phyloP scores from a whole-genome alignment of 2,888 invertebrate species.

The Phasia obesa region DNA sequence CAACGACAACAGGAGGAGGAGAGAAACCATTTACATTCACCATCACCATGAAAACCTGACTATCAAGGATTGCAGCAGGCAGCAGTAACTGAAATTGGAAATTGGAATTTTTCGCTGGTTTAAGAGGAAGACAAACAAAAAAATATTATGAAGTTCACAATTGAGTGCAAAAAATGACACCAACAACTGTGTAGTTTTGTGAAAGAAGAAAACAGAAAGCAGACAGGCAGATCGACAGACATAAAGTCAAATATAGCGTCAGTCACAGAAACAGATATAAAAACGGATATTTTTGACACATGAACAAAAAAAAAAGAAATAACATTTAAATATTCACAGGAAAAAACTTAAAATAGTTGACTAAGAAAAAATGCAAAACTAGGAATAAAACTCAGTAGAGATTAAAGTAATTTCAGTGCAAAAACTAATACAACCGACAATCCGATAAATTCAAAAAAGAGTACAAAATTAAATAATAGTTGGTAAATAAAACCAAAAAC shows the following conservation, averaged over 20 bases:
- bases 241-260: not conserved
- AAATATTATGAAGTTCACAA: slow-evolving; percentile 69
- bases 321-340: not conserved
- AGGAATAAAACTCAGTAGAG: no score
- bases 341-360: not conserved
- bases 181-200: slow-evolving; percentile 55
- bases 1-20: not conserved
- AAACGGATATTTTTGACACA: not conserved
- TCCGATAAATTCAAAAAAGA: no score
- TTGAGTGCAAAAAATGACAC: slow-evolving; percentile 70
- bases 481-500: no score
- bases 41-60: slow-evolving; percentile 18
- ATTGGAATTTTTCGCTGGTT: slow-evolving; percentile 22
- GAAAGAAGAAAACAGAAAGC: not conserved
- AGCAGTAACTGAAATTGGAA: slow-evolving; percentile 44
- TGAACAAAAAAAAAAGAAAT: not conserved
- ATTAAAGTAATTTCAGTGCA: no score
- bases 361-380: no score
- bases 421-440: no score
- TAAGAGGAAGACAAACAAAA: slow-evolving; percentile 30
- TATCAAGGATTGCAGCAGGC: slow-evolving; percentile 11
- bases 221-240: slow-evolving; percentile 5
- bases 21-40: not conserved
- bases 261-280: not conserved
- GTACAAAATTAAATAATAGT: no score